Evolutionary conservation across 2,797 vertebrate genomes (phyloP).

Genomic region (Garrulus glandarius): DNA sequence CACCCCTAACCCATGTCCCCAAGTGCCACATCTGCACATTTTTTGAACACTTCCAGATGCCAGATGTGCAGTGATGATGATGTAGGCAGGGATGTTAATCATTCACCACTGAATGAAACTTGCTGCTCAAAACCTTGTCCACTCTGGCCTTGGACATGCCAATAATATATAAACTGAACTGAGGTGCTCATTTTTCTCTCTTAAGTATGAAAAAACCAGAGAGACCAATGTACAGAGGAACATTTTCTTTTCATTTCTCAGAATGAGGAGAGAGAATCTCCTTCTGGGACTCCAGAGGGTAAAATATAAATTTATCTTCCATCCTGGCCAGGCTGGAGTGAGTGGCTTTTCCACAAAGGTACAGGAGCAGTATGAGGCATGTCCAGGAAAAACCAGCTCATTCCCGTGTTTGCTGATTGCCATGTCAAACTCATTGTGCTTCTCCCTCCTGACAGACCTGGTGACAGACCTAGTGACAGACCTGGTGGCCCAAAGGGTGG

Average conservation of each 20-base stretch:
- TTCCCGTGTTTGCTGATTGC: background rate
- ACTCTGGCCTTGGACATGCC: background rate
- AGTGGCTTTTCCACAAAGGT: background rate
- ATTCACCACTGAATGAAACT: background rate
- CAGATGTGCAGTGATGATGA: background rate
- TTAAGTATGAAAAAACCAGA: background rate
- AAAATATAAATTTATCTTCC: background rate
- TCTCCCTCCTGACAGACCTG: background rate
- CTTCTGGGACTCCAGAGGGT: background rate
- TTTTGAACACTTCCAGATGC: background rate
- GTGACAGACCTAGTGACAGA: background rate
- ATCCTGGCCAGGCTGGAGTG: background rate
- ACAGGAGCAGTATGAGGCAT: background rate
- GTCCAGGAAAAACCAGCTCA: background rate
- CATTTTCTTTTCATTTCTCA: background rate
- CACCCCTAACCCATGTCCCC: background rate
- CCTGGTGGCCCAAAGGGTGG: background rate
- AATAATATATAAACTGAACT: background rate
- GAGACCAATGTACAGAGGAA: fast-evolving
- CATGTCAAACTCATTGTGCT: fast-evolving
- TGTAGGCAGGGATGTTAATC: background rate
- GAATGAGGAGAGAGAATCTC: background rate
- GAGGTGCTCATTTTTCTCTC: background rate
- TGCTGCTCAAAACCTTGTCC: background rate
- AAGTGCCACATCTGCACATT: background rate